A percentile compares a stretch with the other conserved stretches of the same genome.
Evolutionary conservation across 23 tunicate genomes (phyloP).

Genomic region (Corella eumyota): DNA sequence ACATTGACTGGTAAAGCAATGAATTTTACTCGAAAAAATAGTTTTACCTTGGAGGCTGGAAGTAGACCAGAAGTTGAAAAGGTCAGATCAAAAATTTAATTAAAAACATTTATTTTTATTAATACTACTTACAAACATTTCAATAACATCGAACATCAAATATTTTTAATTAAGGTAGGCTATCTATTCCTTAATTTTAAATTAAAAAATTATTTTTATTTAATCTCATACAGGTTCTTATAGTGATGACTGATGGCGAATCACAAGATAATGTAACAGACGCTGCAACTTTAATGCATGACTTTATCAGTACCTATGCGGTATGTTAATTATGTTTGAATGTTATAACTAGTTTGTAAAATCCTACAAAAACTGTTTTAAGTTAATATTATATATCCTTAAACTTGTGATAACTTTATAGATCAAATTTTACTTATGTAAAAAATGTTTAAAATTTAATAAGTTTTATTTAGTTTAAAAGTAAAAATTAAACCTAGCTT

Average conservation of each 20-base stretch:
- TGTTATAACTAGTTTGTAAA: background rate
- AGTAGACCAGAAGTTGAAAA: constrained; percentile 42
- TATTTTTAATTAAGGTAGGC: too few relatives aligned
- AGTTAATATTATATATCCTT: too few relatives aligned
- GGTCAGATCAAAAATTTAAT: constrained; percentile 6
- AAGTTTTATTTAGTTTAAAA: too few relatives aligned
- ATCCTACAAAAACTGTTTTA: too few relatives aligned
- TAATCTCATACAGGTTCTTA: constrained; percentile 19
- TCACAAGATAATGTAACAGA: constrained; percentile 47
- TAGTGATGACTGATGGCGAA: constrained; percentile 66
- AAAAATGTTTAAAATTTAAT: too few relatives aligned
- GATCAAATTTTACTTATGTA: too few relatives aligned
- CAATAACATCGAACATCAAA: too few relatives aligned
- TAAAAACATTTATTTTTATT: background rate
- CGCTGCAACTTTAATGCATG: constrained; percentile 30
- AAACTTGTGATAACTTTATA: too few relatives aligned
- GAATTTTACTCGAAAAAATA: constrained; percentile 29
- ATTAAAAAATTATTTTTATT: too few relatives aligned
- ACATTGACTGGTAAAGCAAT: constrained; percentile 41
- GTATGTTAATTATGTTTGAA: constrained; percentile 14
- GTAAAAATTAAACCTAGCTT: too few relatives aligned
- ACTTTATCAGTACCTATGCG: constrained; percentile 42
- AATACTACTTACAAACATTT: background rate
- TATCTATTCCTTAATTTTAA: too few relatives aligned
- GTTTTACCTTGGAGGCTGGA: constrained; percentile 40